Evolutionary conservation across 2,888 invertebrate species (phyloP), one percentile per base, ranked within the genome.

Genomic region (Dolichopus griseipennis): DNA sequence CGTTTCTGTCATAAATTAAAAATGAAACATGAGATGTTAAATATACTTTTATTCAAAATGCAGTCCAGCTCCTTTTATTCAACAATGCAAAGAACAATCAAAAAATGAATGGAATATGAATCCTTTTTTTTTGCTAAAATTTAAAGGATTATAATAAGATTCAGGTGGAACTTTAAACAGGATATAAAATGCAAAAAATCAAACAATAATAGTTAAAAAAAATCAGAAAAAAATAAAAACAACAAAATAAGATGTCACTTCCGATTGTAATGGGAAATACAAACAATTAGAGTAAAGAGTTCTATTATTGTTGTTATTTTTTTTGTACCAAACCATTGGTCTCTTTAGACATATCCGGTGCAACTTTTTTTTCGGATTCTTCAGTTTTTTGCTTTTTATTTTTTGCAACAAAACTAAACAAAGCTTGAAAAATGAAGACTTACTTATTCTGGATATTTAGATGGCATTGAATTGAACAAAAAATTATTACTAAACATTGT

Each of bases 171-270:
- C 18, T 7, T 18, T 18, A 52, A 52, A 52, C 52, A 52, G 52
- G 52, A 52, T 52, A 52, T 52, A 52, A 34, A 52, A 52, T 52
- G 52, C 52, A 52, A 52, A 52, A 52, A n/a, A 52, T 12, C 52
- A 52, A 52, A 52, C 18, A n/a, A 18, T 7, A 12, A 9, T 12
- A 37, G 37, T 10, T 10, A 7, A 37, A 37, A 5, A 37, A 37
- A 9, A 7, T 34, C 34, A 7, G 5, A 9, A 43, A 43, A 7
- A 15, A 43, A 43, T 3, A 3, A 7, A 52, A 52, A 52, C 15
- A 52, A 52, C 1, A 52, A 52, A 52, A 18, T 52, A n/a, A 52
- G 52, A 52, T 52, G 52, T 52, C 52, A 52, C 52, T 52, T 52
- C 52, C 52, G 52, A 52, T 52, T 52, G 18, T n/a, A 52, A 18